Evolutionary conservation across 2,888 invertebrate species (phyloP), one percentile per base, ranked within the genome.

Genomic region (Alloplasta piceator): DNA sequence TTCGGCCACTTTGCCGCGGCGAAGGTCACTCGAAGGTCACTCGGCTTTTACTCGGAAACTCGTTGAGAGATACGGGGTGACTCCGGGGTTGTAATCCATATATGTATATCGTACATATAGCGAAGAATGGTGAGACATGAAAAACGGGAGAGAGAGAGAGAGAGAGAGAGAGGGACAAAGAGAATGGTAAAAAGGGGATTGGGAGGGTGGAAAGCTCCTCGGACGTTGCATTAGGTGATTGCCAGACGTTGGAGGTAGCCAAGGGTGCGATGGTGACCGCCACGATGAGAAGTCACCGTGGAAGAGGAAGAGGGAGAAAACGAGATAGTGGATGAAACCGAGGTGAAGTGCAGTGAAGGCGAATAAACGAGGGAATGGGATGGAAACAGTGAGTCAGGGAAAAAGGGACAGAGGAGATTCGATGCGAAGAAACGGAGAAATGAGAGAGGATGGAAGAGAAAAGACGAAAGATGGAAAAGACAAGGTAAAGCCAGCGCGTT

Each of bases 141-240:
- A 3, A 26, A 26, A 26, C 26, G 26, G 26, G 26, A 9, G 14
- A 36, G 26, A 36, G 36, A 56, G 26, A 61, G 10, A 61, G 9
- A 50, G 5, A 52, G 58, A 16, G 55, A 38, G n/a, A 58, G 41
- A 1, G 58, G 43, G 41, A 66, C 36, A 36, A 46, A 26, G 41
- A 12, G 14, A 60, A 68, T 68, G 56, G 46, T 43, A 41, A 63
- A 41, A 66, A 71, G 58, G 56, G 43, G 56, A 75, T 72, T 39
- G 46, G 7, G 14, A 36, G 39, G 46, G 61, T 50, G 64, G 36
- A 68, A 80, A 41, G 52, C 64, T 64, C 55, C 74, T 60, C 71
- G 58, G 78, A 74, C 76, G 79, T 86, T 88, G 87, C 90, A 90
- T 90, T 89, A 90, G 88, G 85, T 88, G 90, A 90, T 90, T 90